A percentile compares a stretch with the other conserved stretches of the same genome.
These are phyloP conservation scores for Epinephelus fuscoguttatus DNA, from an alignment of 2,113 vertebrate genomes.

Conservation along the genomic window DNA sequence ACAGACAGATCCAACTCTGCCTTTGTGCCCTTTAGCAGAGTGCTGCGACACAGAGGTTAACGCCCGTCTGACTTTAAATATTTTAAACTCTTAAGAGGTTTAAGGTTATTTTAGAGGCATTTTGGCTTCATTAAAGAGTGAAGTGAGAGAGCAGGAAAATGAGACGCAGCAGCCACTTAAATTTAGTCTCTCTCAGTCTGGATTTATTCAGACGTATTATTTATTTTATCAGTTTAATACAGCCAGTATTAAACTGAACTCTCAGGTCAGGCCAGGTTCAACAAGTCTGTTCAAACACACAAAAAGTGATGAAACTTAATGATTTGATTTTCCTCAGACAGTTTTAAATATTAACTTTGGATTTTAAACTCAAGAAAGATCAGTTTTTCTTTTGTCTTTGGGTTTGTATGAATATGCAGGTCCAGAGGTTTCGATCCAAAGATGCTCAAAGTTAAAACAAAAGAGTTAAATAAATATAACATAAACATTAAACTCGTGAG, in stretches of 20 bases:
- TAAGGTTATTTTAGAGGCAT: slow-evolving; percentile 13
- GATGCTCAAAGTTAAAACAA: too few species aligned
- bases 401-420: too few species aligned
- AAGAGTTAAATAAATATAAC: too few species aligned
- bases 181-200: neutral
- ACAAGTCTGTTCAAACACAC: neutral
- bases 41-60: neutral
- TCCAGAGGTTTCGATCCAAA: too few species aligned
- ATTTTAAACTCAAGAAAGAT: neutral
- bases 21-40: slow-evolving; percentile 21
- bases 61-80: neutral
- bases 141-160: neutral
- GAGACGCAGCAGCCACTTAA: neutral
- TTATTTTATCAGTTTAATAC: neutral
- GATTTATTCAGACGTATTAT: neutral
- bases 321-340: neutral
- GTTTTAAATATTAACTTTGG: neutral
- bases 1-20: neutral
- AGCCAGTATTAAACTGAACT: neutral
- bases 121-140: neutral
- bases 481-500: too few species aligned
- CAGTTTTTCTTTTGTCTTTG: too few species aligned
- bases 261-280: neutral
- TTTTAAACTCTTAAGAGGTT: slow-evolving; percentile 24
- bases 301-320: neutral